Conservation (phyloP, 1,140 invertebrate genomes). For the Orius insidiosus region DNA sequence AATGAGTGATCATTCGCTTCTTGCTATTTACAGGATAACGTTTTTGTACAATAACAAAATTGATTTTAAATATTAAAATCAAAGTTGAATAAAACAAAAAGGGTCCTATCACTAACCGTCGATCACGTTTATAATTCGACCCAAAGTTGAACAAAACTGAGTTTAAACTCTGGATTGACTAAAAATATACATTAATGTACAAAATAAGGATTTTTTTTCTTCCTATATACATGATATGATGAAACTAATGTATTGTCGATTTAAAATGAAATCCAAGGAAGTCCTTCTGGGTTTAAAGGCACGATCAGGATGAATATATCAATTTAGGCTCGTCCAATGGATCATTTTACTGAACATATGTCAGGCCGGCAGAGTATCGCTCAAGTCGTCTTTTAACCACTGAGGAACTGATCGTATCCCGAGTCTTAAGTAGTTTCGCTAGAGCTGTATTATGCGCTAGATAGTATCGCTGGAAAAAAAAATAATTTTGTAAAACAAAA, state of each 20-base stretch:
- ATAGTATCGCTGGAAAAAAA: constrained; percentile 54
- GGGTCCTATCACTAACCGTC: background rate
- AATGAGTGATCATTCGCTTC: constrained; percentile 9
- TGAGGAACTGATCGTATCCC: constrained; percentile 65
- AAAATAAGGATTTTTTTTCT: background rate
- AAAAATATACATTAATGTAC: constrained; percentile 3
- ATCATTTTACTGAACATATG: constrained; percentile 2
- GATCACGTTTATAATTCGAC: constrained; percentile 6
- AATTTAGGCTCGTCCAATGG: constrained; percentile 6
- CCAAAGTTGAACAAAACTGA: background rate
- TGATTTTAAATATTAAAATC: constrained; percentile 12
- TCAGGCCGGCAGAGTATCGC: constrained; percentile 29
- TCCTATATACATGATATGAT: too few species aligned
- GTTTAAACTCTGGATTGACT: background rate
- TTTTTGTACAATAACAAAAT: constrained; percentile 6
- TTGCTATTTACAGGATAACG: constrained; percentile 1
- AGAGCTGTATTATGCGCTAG: constrained; percentile 82
- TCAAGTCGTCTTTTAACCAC: constrained; percentile 85
- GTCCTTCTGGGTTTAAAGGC: too few species aligned
- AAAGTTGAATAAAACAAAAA: background rate
- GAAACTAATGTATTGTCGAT: too few species aligned
- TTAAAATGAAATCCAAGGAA: too few species aligned
- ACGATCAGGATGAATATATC: background rate
- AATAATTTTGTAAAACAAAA: constrained; percentile 7
- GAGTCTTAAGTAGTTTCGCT: constrained; percentile 74